phyloP scores from a whole-genome alignment of 2,797 vertebrate species.

The Limnodromus scolopaceus region DNA sequence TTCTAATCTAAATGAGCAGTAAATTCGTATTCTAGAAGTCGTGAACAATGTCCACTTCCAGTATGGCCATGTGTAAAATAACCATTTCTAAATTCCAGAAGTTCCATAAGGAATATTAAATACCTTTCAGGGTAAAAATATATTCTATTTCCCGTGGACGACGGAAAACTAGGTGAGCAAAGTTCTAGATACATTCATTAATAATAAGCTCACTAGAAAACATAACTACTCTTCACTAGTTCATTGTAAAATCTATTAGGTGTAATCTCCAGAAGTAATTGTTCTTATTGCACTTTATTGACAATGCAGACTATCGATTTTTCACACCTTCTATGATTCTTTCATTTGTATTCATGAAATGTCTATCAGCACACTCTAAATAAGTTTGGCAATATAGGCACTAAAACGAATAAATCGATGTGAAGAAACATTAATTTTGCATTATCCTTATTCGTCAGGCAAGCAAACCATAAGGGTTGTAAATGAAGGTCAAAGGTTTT shows the following conservation, averaged over 20 bases:
- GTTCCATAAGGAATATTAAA: slow-evolving; percentile 1
- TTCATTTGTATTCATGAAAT: slow-evolving; percentile 99
- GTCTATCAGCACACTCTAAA: slow-evolving; percentile 89
- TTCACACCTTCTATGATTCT: slow-evolving; percentile 91
- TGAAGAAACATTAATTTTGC: slow-evolving; percentile 96
- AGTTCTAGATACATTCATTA: slow-evolving; percentile 52
- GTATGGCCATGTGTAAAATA: not conserved
- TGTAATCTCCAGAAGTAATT: slow-evolving; percentile 82
- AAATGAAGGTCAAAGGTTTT: slow-evolving; percentile 93
- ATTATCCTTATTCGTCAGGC: slow-evolving; percentile 95
- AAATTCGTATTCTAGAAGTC: not conserved
- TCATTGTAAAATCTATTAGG: slow-evolving; percentile 83
- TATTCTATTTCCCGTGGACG: not conserved
- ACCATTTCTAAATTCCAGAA: slow-evolving; percentile 13
- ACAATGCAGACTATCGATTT: slow-evolving; percentile 84
- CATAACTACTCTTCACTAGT: slow-evolving; percentile 76
- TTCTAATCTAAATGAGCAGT: not conserved
- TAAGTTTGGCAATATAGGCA: slow-evolving; percentile 93
- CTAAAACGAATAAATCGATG: slow-evolving; percentile 92
- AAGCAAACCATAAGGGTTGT: slow-evolving; percentile 82
- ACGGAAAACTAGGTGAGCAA: slow-evolving; percentile 39
- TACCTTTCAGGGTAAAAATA: not conserved
- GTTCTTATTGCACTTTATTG: slow-evolving; percentile 82
- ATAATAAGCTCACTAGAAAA: slow-evolving; percentile 76
- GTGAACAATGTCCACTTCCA: not conserved